A percentile compares a stretch with the other conserved stretches of the same genome.
These are phyloP conservation scores for Mesochorus sp. DNA, from an alignment of 2,888 invertebrate species.

Conservation along the genomic window DNA sequence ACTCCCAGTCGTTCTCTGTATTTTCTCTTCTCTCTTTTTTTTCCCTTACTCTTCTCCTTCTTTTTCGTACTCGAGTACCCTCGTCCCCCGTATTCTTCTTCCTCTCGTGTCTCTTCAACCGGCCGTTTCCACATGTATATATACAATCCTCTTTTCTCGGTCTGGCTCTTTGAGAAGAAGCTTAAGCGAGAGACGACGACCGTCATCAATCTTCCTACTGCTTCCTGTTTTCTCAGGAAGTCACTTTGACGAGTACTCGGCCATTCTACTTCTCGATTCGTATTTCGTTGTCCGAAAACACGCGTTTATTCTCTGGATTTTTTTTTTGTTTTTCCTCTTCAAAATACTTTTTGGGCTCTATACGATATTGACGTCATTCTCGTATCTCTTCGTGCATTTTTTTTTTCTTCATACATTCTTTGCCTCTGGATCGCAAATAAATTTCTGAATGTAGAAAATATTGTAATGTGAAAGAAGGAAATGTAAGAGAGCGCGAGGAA, in stretches of 20 bases:
- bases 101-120: conserved; percentile 29
- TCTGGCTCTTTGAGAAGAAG: conserved; percentile 49
- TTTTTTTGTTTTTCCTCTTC: background rate
- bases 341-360: too few species aligned
- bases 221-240: conserved; percentile 61
- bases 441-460: conserved; percentile 23
- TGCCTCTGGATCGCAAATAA: conserved; percentile 2
- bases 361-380: too few species aligned
- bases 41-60: background rate
- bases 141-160: conserved; percentile 31
- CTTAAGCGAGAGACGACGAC: conserved; percentile 50
- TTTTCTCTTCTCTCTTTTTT: conserved; percentile 1
- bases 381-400: background rate
- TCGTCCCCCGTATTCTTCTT: conserved; percentile 22
- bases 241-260: conserved; percentile 43
- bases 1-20: background rate
- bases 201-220: conserved; percentile 54
- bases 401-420: background rate
- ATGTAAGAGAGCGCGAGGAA: conserved; percentile 49
- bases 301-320: too few species aligned
- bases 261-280: background rate
- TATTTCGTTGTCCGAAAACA: background rate
- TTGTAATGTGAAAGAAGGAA: conserved; percentile 65
- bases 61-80: conserved; percentile 11
- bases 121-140: conserved; percentile 17